phyloP scores from a whole-genome alignment of 2,797 vertebrate genomes.

The Sphenopsis melanotis region DNA sequence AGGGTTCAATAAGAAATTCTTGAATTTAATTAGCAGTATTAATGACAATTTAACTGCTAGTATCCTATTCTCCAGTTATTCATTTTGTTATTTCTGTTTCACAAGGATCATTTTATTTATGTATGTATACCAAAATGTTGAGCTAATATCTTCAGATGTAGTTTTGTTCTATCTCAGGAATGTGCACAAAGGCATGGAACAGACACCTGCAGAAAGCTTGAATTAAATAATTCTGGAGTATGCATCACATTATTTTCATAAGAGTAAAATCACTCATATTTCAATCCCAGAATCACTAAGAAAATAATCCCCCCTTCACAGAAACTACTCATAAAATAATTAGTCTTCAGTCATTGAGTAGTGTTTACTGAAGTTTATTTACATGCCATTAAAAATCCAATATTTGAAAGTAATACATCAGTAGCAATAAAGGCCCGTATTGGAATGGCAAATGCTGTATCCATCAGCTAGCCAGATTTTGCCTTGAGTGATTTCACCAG shows the following conservation, averaged over 20 bases:
- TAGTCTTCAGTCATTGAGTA: neutral
- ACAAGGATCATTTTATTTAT: neutral
- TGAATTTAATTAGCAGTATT: neutral
- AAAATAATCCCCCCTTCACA: neutral
- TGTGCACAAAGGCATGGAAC: neutral
- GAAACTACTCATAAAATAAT: neutral
- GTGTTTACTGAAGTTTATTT: neutral
- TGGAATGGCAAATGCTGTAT: neutral
- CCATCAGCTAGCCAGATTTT: neutral
- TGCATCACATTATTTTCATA: neutral
- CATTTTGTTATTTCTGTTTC: neutral
- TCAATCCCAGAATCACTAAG: neutral
- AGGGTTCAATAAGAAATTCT: neutral
- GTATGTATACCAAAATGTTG: neutral
- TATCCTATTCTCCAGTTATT: neutral
- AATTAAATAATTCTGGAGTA: neutral
- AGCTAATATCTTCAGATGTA: neutral
- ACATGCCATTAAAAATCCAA: neutral
- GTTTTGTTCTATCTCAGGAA: neutral
- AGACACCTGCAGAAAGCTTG: neutral
- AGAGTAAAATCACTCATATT: neutral
- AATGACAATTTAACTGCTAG: neutral
- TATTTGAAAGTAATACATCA: neutral
- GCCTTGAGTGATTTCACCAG: neutral
- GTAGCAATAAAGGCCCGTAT: neutral